Conservation (phyloP, 2,113 vertebrate genomes). For the Scomber colias region DNA sequence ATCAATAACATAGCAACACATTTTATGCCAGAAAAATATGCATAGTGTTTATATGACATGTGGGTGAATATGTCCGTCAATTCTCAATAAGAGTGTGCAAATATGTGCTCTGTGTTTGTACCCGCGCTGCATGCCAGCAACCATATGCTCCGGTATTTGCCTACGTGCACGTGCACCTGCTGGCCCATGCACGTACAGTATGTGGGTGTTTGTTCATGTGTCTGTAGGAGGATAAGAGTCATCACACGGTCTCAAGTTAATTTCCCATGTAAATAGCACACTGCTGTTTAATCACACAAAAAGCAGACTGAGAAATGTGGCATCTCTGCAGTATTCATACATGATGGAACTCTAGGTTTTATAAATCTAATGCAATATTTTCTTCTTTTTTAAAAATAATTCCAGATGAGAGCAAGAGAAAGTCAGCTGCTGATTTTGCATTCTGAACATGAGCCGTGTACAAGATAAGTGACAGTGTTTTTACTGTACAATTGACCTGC, state of each 20-base stretch:
- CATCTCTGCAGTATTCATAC: slow-evolving; percentile 84
- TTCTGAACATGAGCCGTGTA: neutral
- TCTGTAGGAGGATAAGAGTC: slow-evolving; percentile 85
- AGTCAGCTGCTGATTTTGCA: slow-evolving; percentile 23
- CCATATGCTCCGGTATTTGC: slow-evolving; percentile 70
- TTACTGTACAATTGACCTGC: neutral
- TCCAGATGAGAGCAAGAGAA: slow-evolving; percentile 32
- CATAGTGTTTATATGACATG: slow-evolving; percentile 47
- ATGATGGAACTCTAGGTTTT: slow-evolving; percentile 66
- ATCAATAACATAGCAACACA: slow-evolving; percentile 1
- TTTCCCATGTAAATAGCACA: slow-evolving; percentile 98
- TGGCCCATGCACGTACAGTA: slow-evolving; percentile 56
- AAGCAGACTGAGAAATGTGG: slow-evolving; percentile 63
- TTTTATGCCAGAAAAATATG: slow-evolving; percentile 24
- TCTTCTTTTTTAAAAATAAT: slow-evolving; percentile 3
- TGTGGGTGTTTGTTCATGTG: slow-evolving; percentile 76
- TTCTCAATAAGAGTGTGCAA: slow-evolving; percentile 68
- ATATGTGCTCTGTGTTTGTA: slow-evolving; percentile 65
- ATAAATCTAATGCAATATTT: slow-evolving; percentile 55
- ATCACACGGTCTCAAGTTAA: slow-evolving; percentile 93
- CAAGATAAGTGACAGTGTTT: slow-evolving; percentile 18
- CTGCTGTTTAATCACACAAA: slow-evolving; percentile 95
- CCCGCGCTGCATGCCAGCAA: slow-evolving; percentile 50
- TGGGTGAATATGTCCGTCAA: slow-evolving; percentile 56
- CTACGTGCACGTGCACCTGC: slow-evolving; percentile 43